A percentile compares a stretch with the other conserved stretches of the same genome.
Evolutionary conservation across 2,888 invertebrate species (phyloP).

Genomic region (Scaptomyza caliginosa): DNA sequence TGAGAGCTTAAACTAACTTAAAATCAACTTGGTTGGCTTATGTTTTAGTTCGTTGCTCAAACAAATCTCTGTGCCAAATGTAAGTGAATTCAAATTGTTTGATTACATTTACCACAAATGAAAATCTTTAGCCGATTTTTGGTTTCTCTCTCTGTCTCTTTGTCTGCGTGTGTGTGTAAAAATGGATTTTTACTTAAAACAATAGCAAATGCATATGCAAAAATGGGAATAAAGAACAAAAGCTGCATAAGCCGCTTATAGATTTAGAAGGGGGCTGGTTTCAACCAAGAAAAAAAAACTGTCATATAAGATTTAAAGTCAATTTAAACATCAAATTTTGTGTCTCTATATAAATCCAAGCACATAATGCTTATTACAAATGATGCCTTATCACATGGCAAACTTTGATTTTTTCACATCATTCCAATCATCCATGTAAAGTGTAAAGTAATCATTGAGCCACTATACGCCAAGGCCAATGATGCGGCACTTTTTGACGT

Average conservation of each 20-base stretch:
- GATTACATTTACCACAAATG: not conserved
- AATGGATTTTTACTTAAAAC: not conserved
- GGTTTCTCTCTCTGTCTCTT: not conserved
- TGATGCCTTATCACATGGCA: constrained; percentile 54
- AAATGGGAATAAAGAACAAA: not conserved
- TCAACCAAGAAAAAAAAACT: not conserved
- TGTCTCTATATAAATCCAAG: constrained; percentile 1
- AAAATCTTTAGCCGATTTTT: not conserved
- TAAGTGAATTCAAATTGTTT: not conserved
- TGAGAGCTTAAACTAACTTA: not conserved
- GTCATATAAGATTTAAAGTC: not conserved
- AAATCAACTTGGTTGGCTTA: not conserved
- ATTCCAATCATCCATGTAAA: constrained; percentile 5
- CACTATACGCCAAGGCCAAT: constrained; percentile 26
- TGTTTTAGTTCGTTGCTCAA: not conserved
- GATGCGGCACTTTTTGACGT: constrained; percentile 43
- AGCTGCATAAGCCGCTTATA: not conserved
- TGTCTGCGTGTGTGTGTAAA: not conserved
- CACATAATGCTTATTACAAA: constrained; percentile 27
- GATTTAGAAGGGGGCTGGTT: not conserved
- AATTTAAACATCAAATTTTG: not conserved
- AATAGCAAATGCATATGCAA: not conserved
- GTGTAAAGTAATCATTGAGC: constrained; percentile 50
- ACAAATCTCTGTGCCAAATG: not conserved
- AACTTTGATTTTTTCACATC: constrained; percentile 30